Conservation (phyloP, 2,113 vertebrate species). For the Scytalopus superciliaris region DNA sequence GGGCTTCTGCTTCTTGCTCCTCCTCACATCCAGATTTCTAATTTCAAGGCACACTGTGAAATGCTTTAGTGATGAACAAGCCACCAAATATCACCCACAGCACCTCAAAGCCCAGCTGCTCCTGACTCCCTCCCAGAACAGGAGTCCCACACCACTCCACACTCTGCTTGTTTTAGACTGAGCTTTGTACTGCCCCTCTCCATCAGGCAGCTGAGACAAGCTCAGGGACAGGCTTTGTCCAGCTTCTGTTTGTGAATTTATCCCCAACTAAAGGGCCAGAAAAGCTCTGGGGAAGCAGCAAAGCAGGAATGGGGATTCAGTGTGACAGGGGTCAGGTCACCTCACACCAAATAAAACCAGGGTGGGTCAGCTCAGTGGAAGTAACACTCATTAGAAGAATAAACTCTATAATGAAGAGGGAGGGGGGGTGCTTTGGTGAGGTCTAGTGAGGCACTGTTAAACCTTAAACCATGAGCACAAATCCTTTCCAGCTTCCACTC, state of each 20-base stretch:
- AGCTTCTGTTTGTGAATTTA: not conserved
- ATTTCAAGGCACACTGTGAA: not conserved
- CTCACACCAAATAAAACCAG: not conserved
- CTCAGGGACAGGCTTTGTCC: not conserved
- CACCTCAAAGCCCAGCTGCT: not conserved
- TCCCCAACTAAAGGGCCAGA: not conserved
- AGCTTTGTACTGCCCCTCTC: not conserved
- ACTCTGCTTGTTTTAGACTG: not conserved
- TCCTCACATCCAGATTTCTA: not conserved
- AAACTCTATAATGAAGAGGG: not conserved
- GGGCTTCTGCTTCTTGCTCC: not conserved
- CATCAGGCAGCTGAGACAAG: not conserved
- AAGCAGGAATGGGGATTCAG: not conserved
- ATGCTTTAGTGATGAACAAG: not conserved
- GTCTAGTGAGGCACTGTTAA: not conserved
- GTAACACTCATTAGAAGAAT: not conserved
- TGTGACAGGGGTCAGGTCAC: not conserved
- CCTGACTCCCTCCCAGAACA: too few relatives aligned
- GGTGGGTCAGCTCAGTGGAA: not conserved
- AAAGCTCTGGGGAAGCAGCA: not conserved
- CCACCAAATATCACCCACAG: fast-evolving
- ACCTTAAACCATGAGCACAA: not conserved
- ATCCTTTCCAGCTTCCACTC: not conserved
- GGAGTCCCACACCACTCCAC: not conserved
- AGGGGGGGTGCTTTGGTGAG: not conserved